Conservation (phyloP, 2,888 invertebrate species). For the Siphlonurus alternatus region DNA sequence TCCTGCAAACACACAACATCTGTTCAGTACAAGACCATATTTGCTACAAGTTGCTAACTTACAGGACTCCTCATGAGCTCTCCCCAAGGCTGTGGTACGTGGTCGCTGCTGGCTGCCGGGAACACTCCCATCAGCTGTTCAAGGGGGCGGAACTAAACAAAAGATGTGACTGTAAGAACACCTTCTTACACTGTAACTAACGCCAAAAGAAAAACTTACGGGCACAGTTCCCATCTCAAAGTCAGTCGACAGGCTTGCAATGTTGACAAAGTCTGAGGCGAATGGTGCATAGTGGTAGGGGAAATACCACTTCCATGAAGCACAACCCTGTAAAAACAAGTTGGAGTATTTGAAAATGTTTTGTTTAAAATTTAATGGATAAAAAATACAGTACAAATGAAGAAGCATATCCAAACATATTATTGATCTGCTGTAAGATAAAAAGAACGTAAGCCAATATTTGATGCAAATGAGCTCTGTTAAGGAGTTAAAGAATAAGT, state of each 20-base stretch:
- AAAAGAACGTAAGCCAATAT: no score
- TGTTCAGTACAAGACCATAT: background rate
- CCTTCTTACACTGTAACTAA: conserved; percentile 2
- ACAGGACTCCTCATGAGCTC: conserved; percentile 82
- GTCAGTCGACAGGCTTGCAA: conserved; percentile 65
- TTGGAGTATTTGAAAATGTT: background rate
- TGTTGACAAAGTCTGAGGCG: conserved; percentile 94
- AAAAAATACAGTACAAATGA: background rate
- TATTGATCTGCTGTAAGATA: no score
- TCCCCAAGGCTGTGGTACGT: conserved; percentile 89
- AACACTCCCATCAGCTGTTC: conserved; percentile 99
- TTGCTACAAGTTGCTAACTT: conserved; percentile 21
- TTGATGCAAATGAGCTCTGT: no score
- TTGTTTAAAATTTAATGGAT: background rate
- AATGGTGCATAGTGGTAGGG: conserved; percentile 99
- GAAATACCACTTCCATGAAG: conserved; percentile 99
- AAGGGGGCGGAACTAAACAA: conserved; percentile 69
- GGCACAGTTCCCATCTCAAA: conserved; percentile 83
- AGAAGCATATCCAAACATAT: background rate
- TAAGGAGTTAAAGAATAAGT: no score
- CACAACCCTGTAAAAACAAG: conserved; percentile 72
- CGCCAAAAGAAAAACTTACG: conserved; percentile 36
- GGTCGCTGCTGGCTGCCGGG: conserved; percentile 88
- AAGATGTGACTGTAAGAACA: conserved; percentile 5
- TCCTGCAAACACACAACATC: conserved; percentile 34